Evolutionary conservation across 2,113 vertebrate genomes (phyloP).

Genomic region (Leuciscus idus): DNA sequence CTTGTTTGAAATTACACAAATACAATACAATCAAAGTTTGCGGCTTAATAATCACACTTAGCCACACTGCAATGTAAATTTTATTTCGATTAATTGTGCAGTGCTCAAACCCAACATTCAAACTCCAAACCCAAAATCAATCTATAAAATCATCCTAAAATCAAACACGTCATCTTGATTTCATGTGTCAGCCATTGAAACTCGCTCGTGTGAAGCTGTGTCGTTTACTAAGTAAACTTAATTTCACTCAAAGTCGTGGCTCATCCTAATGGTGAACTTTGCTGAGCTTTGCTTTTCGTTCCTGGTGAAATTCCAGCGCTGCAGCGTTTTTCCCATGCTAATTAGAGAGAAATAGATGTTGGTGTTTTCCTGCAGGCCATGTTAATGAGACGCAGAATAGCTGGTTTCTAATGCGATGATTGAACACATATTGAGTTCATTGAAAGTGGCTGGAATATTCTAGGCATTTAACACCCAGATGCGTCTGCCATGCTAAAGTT

Average conservation of each 20-base stretch:
- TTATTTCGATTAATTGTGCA: not conserved
- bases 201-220: not conserved
- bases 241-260: not conserved
- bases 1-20: not conserved
- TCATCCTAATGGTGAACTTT: not conserved
- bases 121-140: not conserved
- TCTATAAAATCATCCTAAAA: not conserved
- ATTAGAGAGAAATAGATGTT: conserved; percentile 31
- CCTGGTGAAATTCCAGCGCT: conserved; percentile 8
- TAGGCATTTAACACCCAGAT: not conserved
- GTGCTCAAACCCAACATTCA: not conserved
- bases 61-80: not conserved
- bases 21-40: not conserved
- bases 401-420: conserved; percentile 11
- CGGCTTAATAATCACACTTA: not conserved
- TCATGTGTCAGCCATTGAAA: not conserved
- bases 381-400: conserved; percentile 26
- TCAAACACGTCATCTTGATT: not conserved
- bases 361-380: conserved; percentile 35
- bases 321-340: not conserved
- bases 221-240: no score
- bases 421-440: not conserved
- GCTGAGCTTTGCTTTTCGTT: conserved; percentile 16
- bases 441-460: not conserved
- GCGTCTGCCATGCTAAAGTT: conserved; percentile 1